These are phyloP conservation scores for Geodia barretti DNA, from an alignment of 37 sponge, comb jelly and placozoan genomes.

Conservation along the genomic window DNA sequence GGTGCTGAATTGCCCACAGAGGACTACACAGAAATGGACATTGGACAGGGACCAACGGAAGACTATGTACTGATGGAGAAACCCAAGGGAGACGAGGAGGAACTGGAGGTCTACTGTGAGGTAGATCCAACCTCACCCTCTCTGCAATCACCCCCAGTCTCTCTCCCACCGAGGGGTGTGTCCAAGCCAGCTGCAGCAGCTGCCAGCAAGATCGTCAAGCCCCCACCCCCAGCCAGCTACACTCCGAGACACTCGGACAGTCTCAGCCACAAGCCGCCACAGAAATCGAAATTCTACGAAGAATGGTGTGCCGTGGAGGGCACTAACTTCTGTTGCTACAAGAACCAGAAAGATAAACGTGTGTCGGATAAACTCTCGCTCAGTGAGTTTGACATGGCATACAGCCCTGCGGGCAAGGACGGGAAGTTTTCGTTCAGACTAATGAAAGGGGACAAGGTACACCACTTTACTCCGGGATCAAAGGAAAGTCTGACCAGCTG, in stretches of 20 bases:
- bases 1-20: constrained; percentile 1
- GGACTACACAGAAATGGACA: constrained; percentile 43
- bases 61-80: background rate
- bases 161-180: background rate
- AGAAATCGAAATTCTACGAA: constrained; percentile 27
- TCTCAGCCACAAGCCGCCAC: constrained; percentile 34
- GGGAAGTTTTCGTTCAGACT: constrained; percentile 28
- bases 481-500: constrained; percentile 25
- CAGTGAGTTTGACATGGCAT: constrained; percentile 24
- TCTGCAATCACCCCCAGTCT: background rate
- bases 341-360: constrained; percentile 24
- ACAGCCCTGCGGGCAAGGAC: constrained; percentile 11
- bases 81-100: constrained; percentile 6
- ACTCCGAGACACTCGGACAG: background rate
- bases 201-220: background rate
- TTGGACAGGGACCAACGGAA: background rate
- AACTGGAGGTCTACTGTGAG: constrained; percentile 41
- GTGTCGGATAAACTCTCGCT: constrained; percentile 28
- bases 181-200: background rate
- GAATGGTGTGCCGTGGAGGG: constrained; percentile 37
- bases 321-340: constrained; percentile 18
- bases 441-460: constrained; percentile 4
- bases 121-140: constrained; percentile 20
- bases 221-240: background rate
- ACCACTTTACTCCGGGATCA: constrained; percentile 25